Conservation (phyloP, 2,888 invertebrate genomes). For the Lepidocyrtinus sp. region DNA sequence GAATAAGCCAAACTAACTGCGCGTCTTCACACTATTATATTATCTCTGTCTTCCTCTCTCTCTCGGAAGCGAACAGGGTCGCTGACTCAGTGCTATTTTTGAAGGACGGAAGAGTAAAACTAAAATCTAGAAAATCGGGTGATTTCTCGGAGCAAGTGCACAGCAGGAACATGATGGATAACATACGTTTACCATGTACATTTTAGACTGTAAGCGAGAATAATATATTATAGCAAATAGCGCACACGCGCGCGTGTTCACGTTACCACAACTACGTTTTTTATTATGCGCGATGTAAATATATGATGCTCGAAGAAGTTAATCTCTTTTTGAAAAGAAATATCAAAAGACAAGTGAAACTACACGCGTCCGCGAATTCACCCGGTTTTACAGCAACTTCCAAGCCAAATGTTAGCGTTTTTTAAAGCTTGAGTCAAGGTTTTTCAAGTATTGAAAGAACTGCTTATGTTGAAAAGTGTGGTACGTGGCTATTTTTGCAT, state of each 20-base stretch:
- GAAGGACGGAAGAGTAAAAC: conserved; percentile 63
- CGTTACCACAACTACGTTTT: conserved; percentile 13
- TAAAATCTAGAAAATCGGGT: conserved; percentile 5
- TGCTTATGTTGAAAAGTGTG: too few species aligned
- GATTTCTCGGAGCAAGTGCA: not conserved
- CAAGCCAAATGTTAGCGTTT: not conserved
- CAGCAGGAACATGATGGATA: not conserved
- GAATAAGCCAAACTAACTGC: not conserved
- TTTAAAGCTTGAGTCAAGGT: too few species aligned
- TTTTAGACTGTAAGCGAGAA: too few species aligned
- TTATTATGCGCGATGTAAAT: conserved; percentile 10
- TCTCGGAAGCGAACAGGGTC: conserved; percentile 63
- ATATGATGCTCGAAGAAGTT: conserved; percentile 1
- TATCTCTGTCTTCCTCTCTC: too few species aligned
- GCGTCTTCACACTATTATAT: not conserved
- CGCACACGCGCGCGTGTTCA: conserved; percentile 10
- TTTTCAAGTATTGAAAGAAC: too few species aligned
- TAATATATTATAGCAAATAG: not conserved
- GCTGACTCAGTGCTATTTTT: conserved; percentile 71
- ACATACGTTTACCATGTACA: not conserved
- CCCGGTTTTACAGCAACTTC: conserved; percentile 9
- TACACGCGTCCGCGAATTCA: conserved; percentile 37
- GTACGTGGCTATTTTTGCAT: too few species aligned
- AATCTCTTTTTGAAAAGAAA: not conserved
- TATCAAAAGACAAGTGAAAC: conserved; percentile 41